phyloP scores from a whole-genome alignment of 1,140 invertebrate species.

The Dendroctonus valens region DNA sequence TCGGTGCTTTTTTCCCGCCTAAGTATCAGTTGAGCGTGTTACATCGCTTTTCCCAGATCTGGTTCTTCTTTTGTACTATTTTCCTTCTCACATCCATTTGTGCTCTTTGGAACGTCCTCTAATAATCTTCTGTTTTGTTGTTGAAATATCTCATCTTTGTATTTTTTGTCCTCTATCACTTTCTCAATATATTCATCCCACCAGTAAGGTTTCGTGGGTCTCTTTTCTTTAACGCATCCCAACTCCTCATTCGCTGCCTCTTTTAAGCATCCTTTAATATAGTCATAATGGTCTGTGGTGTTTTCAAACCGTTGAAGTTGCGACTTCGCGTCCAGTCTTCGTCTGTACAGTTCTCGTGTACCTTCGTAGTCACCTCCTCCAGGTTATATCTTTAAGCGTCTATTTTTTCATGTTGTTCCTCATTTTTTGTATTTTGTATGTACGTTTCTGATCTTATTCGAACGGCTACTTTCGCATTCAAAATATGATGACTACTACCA shows the following conservation, averaged over 20 bases:
- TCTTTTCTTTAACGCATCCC: not conserved
- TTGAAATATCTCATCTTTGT: constrained; percentile 2
- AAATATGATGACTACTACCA: not conserved
- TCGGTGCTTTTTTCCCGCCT: not conserved
- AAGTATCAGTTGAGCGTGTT: not conserved
- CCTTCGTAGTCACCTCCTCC: constrained; percentile 7
- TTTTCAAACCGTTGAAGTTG: not conserved
- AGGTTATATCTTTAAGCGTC: not conserved
- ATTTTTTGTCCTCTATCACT: constrained; percentile 3
- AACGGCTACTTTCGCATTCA: not conserved
- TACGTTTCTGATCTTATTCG: not conserved
- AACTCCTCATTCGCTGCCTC: not conserved
- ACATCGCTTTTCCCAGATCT: not conserved
- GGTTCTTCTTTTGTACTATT: not conserved
- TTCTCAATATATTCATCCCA: constrained; percentile 3
- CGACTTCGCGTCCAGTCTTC: constrained; percentile 5
- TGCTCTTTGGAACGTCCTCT: not conserved
- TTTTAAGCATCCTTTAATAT: constrained; percentile 13
- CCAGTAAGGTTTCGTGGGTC: not conserved
- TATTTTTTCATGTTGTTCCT: too few relatives aligned
- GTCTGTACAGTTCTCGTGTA: constrained; percentile 15
- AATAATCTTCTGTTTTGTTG: constrained; percentile 12
- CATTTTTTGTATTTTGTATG: not conserved
- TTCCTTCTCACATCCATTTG: constrained; percentile 2
- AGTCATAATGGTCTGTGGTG: constrained; percentile 4